These are phyloP conservation scores for Eulacestoma nigropectus DNA, from an alignment of 2,113 vertebrate species.

Conservation along the genomic window DNA sequence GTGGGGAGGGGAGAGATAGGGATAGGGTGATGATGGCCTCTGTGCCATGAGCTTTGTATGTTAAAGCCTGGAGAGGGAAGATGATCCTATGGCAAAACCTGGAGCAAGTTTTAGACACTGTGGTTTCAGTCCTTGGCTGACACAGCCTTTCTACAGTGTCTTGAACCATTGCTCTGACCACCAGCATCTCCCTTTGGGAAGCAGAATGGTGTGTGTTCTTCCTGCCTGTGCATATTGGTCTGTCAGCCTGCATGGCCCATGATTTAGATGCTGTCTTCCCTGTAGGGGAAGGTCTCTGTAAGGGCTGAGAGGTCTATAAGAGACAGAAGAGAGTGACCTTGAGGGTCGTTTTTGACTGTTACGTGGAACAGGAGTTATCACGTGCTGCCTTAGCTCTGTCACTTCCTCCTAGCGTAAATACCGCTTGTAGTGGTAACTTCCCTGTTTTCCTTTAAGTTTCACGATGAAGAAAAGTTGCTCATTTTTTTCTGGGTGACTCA, in stretches of 20 bases:
- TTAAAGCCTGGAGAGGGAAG: background rate
- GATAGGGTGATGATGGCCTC: background rate
- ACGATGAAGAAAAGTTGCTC: background rate
- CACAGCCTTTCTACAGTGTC: background rate
- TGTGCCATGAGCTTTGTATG: background rate
- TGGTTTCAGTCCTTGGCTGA: background rate
- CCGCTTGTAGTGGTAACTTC: background rate
- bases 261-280: background rate
- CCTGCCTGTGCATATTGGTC: background rate
- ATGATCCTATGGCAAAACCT: background rate
- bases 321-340: background rate
- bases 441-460: background rate
- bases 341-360: background rate
- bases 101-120: background rate
- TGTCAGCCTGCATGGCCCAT: background rate
- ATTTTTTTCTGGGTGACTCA: background rate
- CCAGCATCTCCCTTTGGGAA: background rate
- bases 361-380: background rate
- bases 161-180: background rate
- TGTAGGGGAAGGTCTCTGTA: background rate
- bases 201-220: background rate
- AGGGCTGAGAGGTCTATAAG: background rate
- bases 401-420: background rate
- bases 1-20: background rate
- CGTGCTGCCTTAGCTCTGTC: background rate